Base-by-base conservation (phyloP, 2,113 vertebrate species). In the Poeciliopsis occidentalis region DNA sequence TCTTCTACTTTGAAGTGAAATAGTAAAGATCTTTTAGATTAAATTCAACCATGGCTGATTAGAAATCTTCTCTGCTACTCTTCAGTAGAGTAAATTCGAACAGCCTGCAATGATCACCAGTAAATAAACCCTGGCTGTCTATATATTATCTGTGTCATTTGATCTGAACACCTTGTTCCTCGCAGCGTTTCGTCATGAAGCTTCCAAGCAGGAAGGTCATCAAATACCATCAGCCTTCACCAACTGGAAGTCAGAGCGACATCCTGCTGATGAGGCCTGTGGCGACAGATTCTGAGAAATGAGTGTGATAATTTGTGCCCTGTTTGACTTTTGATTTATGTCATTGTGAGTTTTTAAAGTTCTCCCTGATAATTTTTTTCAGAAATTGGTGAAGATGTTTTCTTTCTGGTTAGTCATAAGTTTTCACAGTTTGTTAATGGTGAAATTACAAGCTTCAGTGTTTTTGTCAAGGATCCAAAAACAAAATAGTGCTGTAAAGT, bases 111-210 rank as follows among this genome's bases (percentile, higher is more conserved):
- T 2, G 8, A 57, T 57, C 8, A n/a, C 7, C 7, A n/a, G 24
- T 57, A 57, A 57, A 57, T 57, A 8, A 8, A 57, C 22, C 24
- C 51, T 57, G 22, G 24, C 17, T 12, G 34, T n/a, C 22, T n/a
- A n/a, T 24, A n/a, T n/a, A n/a, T 1, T 76, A 64, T 76, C 74
- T 19, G n/a, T 62, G 44, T 8, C 10, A 26, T 64, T 60, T 4
- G 64, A 80, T 86, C 81, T 73, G 72, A 76, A 44, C 44, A 39
- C 61, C 60, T 65, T 69, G 47, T 54, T 76, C 79, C 8, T 68
- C 64, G 1, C 64, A 47, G 32, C 27, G n/a, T 12, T 24, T 39
- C 15, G 67, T 31, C 85, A 76, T 75, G 69, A 76, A 79, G 72
- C 78, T 4, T 78, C 60, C 47, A 31, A 32, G 12, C 29, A 34